Conservation (phyloP, 35 echinoderm and acorn worm species). For the Lytechinus pictus region DNA sequence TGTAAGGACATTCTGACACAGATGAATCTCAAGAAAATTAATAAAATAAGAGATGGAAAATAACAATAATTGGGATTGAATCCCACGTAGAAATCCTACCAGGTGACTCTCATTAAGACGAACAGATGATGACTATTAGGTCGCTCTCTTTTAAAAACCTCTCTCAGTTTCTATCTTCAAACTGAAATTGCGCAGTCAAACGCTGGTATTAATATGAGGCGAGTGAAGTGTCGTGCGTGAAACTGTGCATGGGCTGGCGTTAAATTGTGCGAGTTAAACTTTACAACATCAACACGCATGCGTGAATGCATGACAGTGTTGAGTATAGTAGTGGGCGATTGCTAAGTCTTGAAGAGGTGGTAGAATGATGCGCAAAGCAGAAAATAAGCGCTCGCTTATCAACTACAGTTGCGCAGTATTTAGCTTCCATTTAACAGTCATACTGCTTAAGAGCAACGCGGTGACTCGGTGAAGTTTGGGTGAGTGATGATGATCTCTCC, state of each 20-base stretch:
- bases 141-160: not conserved
- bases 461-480: not conserved
- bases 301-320: not conserved
- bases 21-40: not conserved
- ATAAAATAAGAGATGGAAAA: not conserved
- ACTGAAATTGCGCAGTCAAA: not conserved
- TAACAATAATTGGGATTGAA: not conserved
- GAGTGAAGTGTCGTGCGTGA: not conserved
- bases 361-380: not conserved
- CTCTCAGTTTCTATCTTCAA: not conserved
- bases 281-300: not conserved
- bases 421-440: not conserved
- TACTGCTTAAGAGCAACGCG: not conserved
- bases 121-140: not conserved
- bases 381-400: not conserved
- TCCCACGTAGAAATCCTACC: not conserved
- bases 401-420: not conserved
- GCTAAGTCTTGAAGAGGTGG: not conserved
- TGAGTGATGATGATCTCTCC: not conserved
- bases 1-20: not conserved
- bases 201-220: not conserved
- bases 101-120: not conserved
- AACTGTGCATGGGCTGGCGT: not conserved
- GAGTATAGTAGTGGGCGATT: not conserved
- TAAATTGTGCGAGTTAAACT: not conserved